Evolutionary conservation across 2,797 vertebrate species (phyloP), one percentile per base, ranked within the genome.

Genomic region (Lutjanus argentimaculatus): DNA sequence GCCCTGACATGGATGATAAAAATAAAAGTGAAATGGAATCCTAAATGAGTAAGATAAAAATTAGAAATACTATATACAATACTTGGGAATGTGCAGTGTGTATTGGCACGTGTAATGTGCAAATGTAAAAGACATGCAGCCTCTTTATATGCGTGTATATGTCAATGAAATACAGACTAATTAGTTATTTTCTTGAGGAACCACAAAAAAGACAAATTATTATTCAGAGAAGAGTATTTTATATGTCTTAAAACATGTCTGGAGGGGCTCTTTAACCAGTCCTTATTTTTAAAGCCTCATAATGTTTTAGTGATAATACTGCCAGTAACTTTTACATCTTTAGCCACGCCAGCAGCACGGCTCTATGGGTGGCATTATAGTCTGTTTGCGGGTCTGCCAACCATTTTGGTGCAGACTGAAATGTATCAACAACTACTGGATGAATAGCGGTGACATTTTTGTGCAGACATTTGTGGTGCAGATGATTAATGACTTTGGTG

Each of bases 301-400:
- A 1, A 43, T 10, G 36, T 56, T 22, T 16, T 22, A 72, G 67
- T 82, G 71, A 85, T 88, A 82, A 51, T 87, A 51, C 21, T 52
- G 63, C 21, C 10, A n/a, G 57, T 56, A 12, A 72, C 21, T 25
- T 36, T 1, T 19, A 45, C n/a, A 17, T 48, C 22, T 51, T 43
- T 16, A 19, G 67, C 52, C 36, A 12, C 13, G 30, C 58, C 42
- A 10, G n/a, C 36, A 7, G 8, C 22, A 21, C 36, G n/a, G 9
- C 52, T 21, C 10, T 43, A 3, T 65, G 19, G 43, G 11, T 21
- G 36, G 40, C 15, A 36, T 14, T 43, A 19, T 15, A 36, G 11
- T 40, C 36, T 63, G 36, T 14, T 30, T 16, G 49, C 15, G n/a
- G 2, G 15, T 8, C 12, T 22, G 30, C 48, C 30, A 40, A 30